Base-by-base conservation (phyloP, 2,888 invertebrate genomes). In the Platycheirus albimanus region DNA sequence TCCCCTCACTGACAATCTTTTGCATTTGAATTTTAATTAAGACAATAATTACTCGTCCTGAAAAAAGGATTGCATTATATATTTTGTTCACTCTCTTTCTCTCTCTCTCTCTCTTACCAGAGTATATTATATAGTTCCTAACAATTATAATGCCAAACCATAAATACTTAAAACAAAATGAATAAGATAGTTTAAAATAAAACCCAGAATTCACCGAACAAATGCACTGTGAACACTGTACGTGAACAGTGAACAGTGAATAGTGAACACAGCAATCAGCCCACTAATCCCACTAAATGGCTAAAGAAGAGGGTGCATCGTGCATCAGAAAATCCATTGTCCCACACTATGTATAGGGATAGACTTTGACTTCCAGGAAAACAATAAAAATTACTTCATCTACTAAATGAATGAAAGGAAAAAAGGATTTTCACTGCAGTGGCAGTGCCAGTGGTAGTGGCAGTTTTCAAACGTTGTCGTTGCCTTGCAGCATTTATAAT, bases 341-440 rank as follows among this genome's bases (percentile, higher is more conserved):
- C 70, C 69, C 58, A 30, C 38, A 58, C n/a, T n/a, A n/a, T n/a
- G n/a, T n/a, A n/a, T 36, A 10, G 49, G 10, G 24, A 49, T 45
- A 76, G 76, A 81, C 80, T 64, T 71, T 71, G 64, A 76, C 70
- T 81, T 51, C 58, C 69, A 71, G 70, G 70, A 70, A 81, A 76
- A 81, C 80, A 81, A 81, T 81, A 81, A 81, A 81, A 81, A 76
- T 76, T 70, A 76, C 70, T 81, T 71, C 74, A 75, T 56, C 61
- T 49, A 63, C 61, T 49, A 63, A 74, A 70, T 76, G 80, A 81
- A 71, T 76, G 76, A 66, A 76, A 38, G 47, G 15, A 58, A 49
- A 58, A 70, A 70, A 19, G 74, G 71, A 79, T 69, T 74, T 63
- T 41, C 69, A 69, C 63, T 63, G 79, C 74, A 74, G 61, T 67